Evolutionary conservation across 92 coral and sea anemone genomes (phyloP), one percentile per base, ranked within the genome.

Genomic region (Porites cylindrica): DNA sequence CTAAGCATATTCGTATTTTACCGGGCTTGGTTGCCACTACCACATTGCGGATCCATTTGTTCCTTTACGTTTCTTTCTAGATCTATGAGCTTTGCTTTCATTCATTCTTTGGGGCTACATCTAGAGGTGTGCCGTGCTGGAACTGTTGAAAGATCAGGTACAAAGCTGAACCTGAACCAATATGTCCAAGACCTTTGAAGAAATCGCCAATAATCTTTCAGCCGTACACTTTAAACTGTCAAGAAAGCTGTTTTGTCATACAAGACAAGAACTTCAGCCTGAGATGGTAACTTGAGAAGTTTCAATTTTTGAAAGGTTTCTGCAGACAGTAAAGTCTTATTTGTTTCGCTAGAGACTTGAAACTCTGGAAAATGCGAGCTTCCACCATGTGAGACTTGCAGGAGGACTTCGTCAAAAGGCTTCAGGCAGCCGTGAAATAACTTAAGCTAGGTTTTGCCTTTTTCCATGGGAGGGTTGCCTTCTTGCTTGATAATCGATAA

Each of bases 31-130:
- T 86, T 43, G 84, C 90, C 51, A 84, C 85, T 2, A 85, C 85
- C 87, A 88, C 85, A 66, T 82, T 84, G 20, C 79, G 64, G 2
- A 91, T 89, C 92, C 94, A 84, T 8, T 83, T 51, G 90, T 91
- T 89, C 81, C 6, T 89, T 86, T 12, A 82, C 80, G 50, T 88
- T 89, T 26, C 50, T 80, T 43, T 85, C 94, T 86, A 89, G 58
- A 26, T 86, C 87, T 2, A 20, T 90, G 59, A 92, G 89, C 70
- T 89, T 86, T 24, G 77, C 92, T 85, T 89, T 92, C 6, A 85
- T 66, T 88, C 78, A 2, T 85, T 85, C 72, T 61, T 66, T 53
- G 82, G 74, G 61, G 88, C 66, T 58, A 17, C 69, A 77, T 11
- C 85, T 56, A 17, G 81, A 84, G 52, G 84, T 72, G 29, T 84